Base-by-base conservation (phyloP, 2,797 vertebrate species). In the Cirrhinus mrigala region DNA sequence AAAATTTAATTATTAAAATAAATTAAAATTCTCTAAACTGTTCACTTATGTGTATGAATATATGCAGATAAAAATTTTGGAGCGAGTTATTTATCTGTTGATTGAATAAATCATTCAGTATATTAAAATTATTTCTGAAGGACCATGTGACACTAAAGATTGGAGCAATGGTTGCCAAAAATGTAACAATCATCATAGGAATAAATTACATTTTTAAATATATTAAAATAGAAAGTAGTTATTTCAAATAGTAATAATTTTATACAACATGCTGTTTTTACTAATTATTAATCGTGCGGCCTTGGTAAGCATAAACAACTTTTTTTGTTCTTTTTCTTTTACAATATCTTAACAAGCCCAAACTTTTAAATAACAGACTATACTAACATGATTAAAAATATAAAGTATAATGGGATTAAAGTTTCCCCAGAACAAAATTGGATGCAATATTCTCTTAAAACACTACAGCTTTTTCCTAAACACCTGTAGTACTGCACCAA, bases 401-500 rank as follows among this genome's bases (percentile, higher is more conserved):
- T 22, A 52, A 52, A 16, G 24, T 50, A 29, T 52, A 74, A 74
- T 29, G 24, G 71, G 16, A 20, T 4, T 37, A 8, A 54, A 14
- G 29, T 33, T 56, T 15, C 52, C 12, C 18, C 29, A 37, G 27
- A 15, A 40, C 9, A 77, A 60, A 60, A 73, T 44, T 60, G 12
- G 20, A 44, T 75, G 24, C 8, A 75, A 33, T 33, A 20, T 14
- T 33, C 16, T 75, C 73, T 54, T 54, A 75, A 75, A 74, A 22
- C 27, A 54, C 11, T n/a, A 54, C 18, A 76, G 20, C 0, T 40
- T 44, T 78, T 77, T 44, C 37, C 22, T 27, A 44, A 78, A 60
- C 76, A 60, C 76, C 22, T 60, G 75, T 33, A 76, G 29, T 58
- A 56, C 29, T 16, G 20, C 74, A 76, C 29, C 20, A 76, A 76